Base-by-base conservation (phyloP, 2,797 vertebrate genomes). In the Rhabdomys pumilio region DNA sequence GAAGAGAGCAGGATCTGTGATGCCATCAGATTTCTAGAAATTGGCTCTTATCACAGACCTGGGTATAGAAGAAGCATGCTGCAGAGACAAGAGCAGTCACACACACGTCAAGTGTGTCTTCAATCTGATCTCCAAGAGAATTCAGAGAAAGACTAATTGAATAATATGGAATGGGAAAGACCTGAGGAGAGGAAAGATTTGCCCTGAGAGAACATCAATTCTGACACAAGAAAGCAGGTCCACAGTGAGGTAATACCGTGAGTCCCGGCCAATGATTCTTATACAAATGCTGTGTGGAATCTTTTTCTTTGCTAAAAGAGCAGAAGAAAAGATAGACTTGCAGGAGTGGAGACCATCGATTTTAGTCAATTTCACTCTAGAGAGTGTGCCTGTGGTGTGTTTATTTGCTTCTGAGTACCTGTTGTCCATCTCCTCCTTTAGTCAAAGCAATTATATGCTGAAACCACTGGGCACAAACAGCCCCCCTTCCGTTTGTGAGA, bases 201-300 rank as follows among this genome's bases (percentile, higher is more conserved):
- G 89, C 69, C 84, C 7, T n/a, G 34, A 82, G 57, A 79, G 61
- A 10, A 53, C 0, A 0, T 59, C 6, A 7, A 4, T 44, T 31
- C 55, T 59, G 57, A 44, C 91, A 55, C 15, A 26, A 86, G 22
- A 57, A 76, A 19, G 14, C 8, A 61, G 17, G 77, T 6, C 0
- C 79, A 34, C 41, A 57, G 53, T 13, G 2, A 2, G 24, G 44
- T 0, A 0, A 50, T 34, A 55, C 44, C 6, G 8, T 20, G 11
- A 17, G 47, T 44, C 50, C 4, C 38, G 0, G 77, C 4, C 59
- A 57, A 0, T 24, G 13, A 10, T n/a, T 91, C 63, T 0, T 96
- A 4, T 3, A 7, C 1, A 4, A 61, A 80, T 29, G 82, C 50
- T 69, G 2, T 12, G 3, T 91, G 81, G 65, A 55, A 79, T 0